phyloP scores from a whole-genome alignment of 1,140 invertebrate genomes.

The Antheraea pernyi region DNA sequence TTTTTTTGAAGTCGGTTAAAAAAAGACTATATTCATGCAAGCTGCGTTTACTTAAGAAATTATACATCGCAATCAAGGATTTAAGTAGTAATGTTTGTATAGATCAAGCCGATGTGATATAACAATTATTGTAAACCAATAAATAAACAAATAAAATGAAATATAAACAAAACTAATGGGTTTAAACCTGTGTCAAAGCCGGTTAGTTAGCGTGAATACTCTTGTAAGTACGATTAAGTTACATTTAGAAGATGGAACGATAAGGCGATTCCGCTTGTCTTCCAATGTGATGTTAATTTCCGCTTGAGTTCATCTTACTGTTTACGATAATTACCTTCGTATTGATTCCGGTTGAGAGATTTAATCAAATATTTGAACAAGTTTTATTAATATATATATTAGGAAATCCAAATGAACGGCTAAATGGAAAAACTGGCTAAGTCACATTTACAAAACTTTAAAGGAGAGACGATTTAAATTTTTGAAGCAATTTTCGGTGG shows the following conservation, averaged over 20 bases:
- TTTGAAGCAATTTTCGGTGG: too few species aligned
- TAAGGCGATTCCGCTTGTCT: slow-evolving; percentile 3
- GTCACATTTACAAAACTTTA: too few species aligned
- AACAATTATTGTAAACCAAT: too few species aligned
- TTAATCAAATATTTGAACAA: background rate
- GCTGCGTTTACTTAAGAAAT: too few species aligned
- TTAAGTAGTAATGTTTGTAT: too few species aligned
- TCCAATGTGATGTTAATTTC: slow-evolving; percentile 16
- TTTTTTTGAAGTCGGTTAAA: too few species aligned
- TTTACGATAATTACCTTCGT: slow-evolving; percentile 12
- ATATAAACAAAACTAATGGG: background rate
- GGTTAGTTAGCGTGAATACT: background rate
- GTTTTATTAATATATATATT: background rate
- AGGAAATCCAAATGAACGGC: too few species aligned
- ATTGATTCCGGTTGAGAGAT: background rate
- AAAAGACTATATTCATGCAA: too few species aligned
- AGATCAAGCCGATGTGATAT: too few species aligned
- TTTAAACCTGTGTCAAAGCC: background rate
- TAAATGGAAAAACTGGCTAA: too few species aligned
- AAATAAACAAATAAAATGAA: background rate
- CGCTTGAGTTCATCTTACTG: slow-evolving; percentile 13
- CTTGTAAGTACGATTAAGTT: slow-evolving; percentile 3
- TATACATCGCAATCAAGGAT: too few species aligned
- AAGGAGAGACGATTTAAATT: too few species aligned
- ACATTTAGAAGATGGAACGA: background rate